Conservation (phyloP, 1,140 invertebrate species). For the Helicoverpa armigera region DNA sequence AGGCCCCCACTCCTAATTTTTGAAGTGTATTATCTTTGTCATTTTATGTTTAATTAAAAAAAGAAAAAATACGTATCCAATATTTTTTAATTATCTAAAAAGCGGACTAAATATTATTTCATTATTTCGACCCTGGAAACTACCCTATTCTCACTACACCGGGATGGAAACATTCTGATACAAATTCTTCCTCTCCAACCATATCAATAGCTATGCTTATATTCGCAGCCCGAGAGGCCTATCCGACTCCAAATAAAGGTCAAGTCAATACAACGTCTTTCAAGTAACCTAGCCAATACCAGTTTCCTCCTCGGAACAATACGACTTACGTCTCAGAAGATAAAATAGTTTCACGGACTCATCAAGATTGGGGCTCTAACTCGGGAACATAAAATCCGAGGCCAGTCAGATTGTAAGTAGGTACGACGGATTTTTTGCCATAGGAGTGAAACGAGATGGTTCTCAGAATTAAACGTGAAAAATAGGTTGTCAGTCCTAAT, state of each 20-base stretch:
- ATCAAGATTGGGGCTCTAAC: conserved; percentile 14
- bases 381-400: conserved; percentile 31
- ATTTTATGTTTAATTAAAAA: too few species aligned
- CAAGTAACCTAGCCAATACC: conserved; percentile 17
- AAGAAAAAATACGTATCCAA: too few species aligned
- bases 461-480: not conserved
- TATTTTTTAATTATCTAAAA: too few species aligned
- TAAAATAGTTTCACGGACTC: conserved; percentile 35
- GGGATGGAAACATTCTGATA: not conserved
- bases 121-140: too few species aligned
- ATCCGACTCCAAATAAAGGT: conserved; percentile 32
- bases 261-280: conserved; percentile 17
- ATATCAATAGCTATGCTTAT: conserved; percentile 8
- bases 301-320: conserved; percentile 26
- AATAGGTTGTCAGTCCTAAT: not conserved
- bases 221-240: conserved; percentile 3
- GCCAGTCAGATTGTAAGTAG: conserved; percentile 25
- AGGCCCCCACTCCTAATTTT: too few species aligned
- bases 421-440: conserved; percentile 19
- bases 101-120: too few species aligned
- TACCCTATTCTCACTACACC: not conserved
- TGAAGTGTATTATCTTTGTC: too few species aligned
- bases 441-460: conserved; percentile 3
- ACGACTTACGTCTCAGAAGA: not conserved
- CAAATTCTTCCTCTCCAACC: conserved; percentile 23